A percentile compares a stretch with the other conserved stretches of the same genome.
Evolutionary conservation across 2,797 vertebrate genomes (phyloP).

Genomic region (Adelosebastes latens): DNA sequence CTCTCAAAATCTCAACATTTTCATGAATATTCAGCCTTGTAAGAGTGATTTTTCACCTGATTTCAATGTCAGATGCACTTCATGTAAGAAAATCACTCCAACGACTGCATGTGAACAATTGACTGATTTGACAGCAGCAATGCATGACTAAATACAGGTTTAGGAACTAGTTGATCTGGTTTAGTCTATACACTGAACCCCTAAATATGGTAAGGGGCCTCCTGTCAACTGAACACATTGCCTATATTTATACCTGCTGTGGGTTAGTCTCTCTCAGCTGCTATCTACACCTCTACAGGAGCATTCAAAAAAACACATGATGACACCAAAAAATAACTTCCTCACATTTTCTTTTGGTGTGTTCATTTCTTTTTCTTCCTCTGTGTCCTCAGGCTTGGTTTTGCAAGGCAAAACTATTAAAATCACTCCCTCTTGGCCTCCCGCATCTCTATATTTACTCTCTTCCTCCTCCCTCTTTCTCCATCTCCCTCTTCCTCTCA

Average conservation of each 20-base stretch:
- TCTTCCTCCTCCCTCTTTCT: not conserved
- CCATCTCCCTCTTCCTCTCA: constrained; percentile 22
- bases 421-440: not conserved
- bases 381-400: not conserved
- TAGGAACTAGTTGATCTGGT: not conserved
- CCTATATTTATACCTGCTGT: not conserved
- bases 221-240: not conserved
- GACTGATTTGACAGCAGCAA: not conserved
- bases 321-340: not conserved
- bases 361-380: not conserved
- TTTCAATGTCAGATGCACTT: not conserved
- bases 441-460: not conserved
- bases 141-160: not conserved
- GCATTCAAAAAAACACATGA: not conserved
- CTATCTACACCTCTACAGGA: not conserved
- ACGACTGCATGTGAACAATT: not conserved
- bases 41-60: not conserved
- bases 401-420: constrained; percentile 36
- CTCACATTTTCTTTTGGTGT: not conserved
- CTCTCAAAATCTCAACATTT: not conserved
- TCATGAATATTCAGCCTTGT: not conserved
- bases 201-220: not conserved
- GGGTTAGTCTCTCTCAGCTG: not conserved
- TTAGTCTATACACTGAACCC: not conserved
- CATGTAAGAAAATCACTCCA: not conserved